Base-by-base conservation (phyloP, 2,113 vertebrate genomes). In the Rhinopomastus cyanomelas region DNA sequence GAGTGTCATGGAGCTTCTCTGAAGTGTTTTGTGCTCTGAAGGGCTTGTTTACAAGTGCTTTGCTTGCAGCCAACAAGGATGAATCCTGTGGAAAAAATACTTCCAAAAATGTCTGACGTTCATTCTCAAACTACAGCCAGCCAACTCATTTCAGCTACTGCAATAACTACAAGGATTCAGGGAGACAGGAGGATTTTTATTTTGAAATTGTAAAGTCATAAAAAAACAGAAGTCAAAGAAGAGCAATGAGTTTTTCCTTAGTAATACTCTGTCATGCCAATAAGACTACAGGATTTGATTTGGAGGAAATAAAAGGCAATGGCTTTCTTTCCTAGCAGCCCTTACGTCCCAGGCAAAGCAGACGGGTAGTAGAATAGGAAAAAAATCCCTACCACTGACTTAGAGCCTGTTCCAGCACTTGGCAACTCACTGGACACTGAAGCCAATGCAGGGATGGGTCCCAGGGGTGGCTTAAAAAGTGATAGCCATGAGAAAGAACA, bases 351-450 rank as follows among this genome's bases (percentile, higher is more conserved):
- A 81, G 69, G 11, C 11, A 68, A 68, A n/a, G 3, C 48, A 16
- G 2, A 1, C 52, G 26, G 9, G 16, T 25, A 67, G 3, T 1
- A 69, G 48, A 59, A 6, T 20, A 42, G 52, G 26, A 30, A 77
- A n/a, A 89, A 39, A 8, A 0, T n/a, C 32, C 9, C 0, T 0
- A 6, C 6, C 20, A 22, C 27, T 66, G 32, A 30, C 16, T 6
- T 6, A 48, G 26, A n/a, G 44, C 60, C 7, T 5, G 2, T 32
- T 52, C 49, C 51, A 75, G n/a, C 57, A 64, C 18, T 81, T 44
- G 67, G 69, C 4, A 52, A 32, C 32, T 65, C 5, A 0, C 49
- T 84, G 67, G 16, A 22, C 57, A 65, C 9, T 29, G 61, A 57
- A 75, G 59, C 10, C 65, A 14, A 60, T 29, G 81, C 34, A 39